Evolutionary conservation across 2,888 invertebrate species (phyloP), one percentile per base, ranked within the genome.

Genomic region (Micoletzkya japonica): DNA sequence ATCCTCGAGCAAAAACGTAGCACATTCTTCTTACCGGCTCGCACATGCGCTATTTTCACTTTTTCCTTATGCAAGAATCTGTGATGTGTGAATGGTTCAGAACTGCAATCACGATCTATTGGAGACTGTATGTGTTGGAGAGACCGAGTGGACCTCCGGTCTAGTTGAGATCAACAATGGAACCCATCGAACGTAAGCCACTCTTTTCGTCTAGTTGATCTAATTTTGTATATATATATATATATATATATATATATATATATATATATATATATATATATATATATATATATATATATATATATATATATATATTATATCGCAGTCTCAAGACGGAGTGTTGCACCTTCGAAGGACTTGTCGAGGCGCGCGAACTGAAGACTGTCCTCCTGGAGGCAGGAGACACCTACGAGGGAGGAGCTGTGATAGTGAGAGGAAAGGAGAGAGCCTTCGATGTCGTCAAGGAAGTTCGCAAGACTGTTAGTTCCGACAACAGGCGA

Each of bases 401-500:
- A 30, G 81, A 83, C 34, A 70, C 69, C 10, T 77, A 73, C 58
- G 70, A 74, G 32, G 79, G 79, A 72, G 79, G 79, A 56, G n/a
- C 71, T 10, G 73, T 75, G 4, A 39, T 39, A 56, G 67, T 68
- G 34, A 37, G 63, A 37, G 10, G 54, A 49, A 34, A 20, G 49
- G 70, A 49, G 2, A n/a, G 54, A 0, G 82, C 77, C 7, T 83
- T 81, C 64, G 83, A 83, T 73, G 61, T 83, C n/a, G 74, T 83
- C 63, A 83, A 83, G 66, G 83, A 83, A 68, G 74, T 83, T 26
- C 71, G 79, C 54, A 83, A 82, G 66, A 82, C 80, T 54, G 78
- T 82, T 30, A 76, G 75, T 10, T 73, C 77, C 34, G 73, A 77
- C 26, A 80, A 81, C 61, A 70, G 70, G 80, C 76, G 26, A 60